Evolutionary conservation across 2,888 invertebrate genomes (phyloP).

Genomic region (Pemphredon lugubris): DNA sequence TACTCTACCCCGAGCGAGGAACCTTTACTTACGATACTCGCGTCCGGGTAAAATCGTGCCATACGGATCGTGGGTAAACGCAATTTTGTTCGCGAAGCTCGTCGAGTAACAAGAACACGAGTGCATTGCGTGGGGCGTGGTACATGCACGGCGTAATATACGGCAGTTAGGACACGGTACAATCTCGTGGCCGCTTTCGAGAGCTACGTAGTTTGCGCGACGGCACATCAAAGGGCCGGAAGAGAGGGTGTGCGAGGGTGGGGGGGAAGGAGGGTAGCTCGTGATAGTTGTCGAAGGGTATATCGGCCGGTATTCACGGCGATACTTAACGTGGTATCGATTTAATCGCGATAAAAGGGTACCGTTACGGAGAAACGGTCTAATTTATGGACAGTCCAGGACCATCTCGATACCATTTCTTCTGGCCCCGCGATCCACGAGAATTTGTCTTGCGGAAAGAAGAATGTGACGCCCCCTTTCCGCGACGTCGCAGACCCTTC

Average conservation of each 20-base stretch:
- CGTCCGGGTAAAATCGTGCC: too few relatives aligned
- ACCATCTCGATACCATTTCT: slow-evolving; percentile 70
- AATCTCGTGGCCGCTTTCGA: slow-evolving; percentile 43
- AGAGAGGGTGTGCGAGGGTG: background rate
- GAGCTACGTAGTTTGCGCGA: slow-evolving; percentile 30
- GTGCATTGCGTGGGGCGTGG: background rate
- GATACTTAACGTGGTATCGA: slow-evolving; percentile 70
- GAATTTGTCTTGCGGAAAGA: slow-evolving; percentile 65
- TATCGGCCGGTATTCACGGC: slow-evolving; percentile 18
- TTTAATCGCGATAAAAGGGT: slow-evolving; percentile 78
- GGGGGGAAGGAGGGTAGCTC: background rate
- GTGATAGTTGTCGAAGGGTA: background rate
- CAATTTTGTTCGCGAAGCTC: slow-evolving; percentile 25
- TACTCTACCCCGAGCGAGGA: too few relatives aligned
- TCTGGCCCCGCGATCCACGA: slow-evolving; percentile 33
- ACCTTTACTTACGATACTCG: too few relatives aligned
- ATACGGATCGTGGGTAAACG: background rate
- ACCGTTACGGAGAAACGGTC: slow-evolving; percentile 55
- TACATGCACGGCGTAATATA: slow-evolving; percentile 31
- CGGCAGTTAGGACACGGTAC: slow-evolving; percentile 35
- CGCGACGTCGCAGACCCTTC: too few relatives aligned
- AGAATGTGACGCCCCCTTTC: slow-evolving; percentile 40
- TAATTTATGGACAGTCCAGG: slow-evolving; percentile 71
- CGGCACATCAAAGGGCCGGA: slow-evolving; percentile 47
- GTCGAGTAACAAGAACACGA: slow-evolving; percentile 12